Evolutionary conservation across 2,888 invertebrate species (phyloP).

Genomic region (Iselma pallidipennis): DNA sequence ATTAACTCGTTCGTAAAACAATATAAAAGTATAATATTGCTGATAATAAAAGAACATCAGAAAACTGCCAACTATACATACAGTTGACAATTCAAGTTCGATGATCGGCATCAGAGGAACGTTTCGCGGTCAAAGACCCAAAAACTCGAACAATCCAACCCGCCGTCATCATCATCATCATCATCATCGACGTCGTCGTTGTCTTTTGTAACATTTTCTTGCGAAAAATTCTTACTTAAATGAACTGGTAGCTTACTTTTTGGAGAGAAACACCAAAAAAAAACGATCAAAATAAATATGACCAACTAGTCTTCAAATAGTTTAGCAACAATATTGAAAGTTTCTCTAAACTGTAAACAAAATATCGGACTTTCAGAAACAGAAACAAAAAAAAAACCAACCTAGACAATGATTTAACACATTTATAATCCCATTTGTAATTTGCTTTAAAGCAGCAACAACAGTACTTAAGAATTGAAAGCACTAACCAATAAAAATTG

Average conservation of each 20-base stretch:
- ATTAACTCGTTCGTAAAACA: background rate
- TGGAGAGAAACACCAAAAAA: too few relatives aligned
- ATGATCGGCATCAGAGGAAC: slow-evolving; percentile 15
- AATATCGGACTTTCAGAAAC: too few relatives aligned
- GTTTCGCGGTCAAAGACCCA: slow-evolving; percentile 24
- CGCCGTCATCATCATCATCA: background rate
- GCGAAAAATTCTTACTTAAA: slow-evolving; percentile 14
- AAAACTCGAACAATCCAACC: slow-evolving; percentile 9
- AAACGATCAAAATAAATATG: too few relatives aligned
- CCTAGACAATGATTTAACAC: too few relatives aligned
- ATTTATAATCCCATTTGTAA: too few relatives aligned
- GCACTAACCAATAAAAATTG: background rate
- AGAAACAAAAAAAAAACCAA: background rate
- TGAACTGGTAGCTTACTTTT: slow-evolving; percentile 5
- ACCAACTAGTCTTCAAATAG: too few relatives aligned
- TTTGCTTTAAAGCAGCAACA: too few relatives aligned
- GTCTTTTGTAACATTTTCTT: slow-evolving; percentile 9
- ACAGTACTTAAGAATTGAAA: too few relatives aligned
- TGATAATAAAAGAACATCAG: background rate
- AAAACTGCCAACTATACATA: background rate
- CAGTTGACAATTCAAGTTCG: slow-evolving; percentile 12
- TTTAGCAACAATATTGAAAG: too few relatives aligned
- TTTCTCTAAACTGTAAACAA: too few relatives aligned
- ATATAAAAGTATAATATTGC: background rate
- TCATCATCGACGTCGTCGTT: background rate